Evolutionary conservation across 2,888 invertebrate genomes (phyloP).

Genomic region (Clanis bilineata): DNA sequence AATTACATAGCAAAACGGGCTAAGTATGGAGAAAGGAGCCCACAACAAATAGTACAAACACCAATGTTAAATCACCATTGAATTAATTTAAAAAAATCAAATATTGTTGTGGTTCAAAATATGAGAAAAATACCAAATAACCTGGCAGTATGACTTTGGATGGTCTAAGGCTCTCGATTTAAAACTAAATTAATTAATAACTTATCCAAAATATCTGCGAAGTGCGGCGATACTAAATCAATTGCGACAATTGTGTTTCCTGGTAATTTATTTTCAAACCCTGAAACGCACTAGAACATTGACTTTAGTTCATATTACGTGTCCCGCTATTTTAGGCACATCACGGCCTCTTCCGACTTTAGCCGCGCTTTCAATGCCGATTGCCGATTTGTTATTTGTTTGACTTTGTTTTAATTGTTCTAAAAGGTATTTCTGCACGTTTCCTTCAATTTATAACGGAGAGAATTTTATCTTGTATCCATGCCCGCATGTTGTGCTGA

Average conservation of each 20-base stretch:
- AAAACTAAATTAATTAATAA: not conserved
- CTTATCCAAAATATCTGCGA: not conserved
- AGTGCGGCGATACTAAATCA: not conserved
- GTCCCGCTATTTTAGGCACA: slow-evolving; percentile 35
- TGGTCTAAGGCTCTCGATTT: too few relatives aligned
- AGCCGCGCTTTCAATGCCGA: slow-evolving; percentile 27
- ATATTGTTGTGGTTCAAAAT: too few relatives aligned
- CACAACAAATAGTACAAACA: too few relatives aligned
- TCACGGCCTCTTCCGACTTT: slow-evolving; percentile 51
- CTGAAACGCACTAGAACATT: slow-evolving; percentile 30
- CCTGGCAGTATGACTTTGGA: too few relatives aligned
- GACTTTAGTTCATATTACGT: slow-evolving; percentile 22
- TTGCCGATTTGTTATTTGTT: slow-evolving; percentile 31
- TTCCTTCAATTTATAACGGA: slow-evolving; percentile 20
- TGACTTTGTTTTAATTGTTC: slow-evolving; percentile 15
- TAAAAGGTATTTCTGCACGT: slow-evolving; percentile 22
- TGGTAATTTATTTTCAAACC: slow-evolving; percentile 21
- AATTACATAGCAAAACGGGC: too few relatives aligned
- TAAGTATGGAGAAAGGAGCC: too few relatives aligned
- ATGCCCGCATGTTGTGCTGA: slow-evolving; percentile 47
- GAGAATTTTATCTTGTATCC: slow-evolving; percentile 32
- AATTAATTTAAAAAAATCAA: too few relatives aligned
- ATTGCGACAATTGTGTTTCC: slow-evolving; percentile 3
- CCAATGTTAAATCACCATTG: too few relatives aligned
- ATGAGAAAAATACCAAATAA: too few relatives aligned